These are phyloP conservation scores for Propithecus perrieri DNA, from an alignment of 2,797 vertebrate species.

Conservation along the genomic window DNA sequence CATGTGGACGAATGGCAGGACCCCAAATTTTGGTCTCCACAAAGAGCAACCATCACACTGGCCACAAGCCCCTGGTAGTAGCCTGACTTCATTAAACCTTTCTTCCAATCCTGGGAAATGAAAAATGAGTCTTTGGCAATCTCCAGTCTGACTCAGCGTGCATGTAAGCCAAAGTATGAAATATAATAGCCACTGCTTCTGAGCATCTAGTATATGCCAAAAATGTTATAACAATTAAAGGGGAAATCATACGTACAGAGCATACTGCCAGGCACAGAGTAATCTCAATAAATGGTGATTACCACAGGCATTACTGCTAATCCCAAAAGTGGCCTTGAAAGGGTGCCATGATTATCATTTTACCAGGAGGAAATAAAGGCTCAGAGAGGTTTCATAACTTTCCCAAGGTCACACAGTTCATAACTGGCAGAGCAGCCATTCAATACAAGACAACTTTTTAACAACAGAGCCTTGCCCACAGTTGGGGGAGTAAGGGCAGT, in stretches of 20 bases:
- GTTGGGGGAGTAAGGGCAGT: background rate
- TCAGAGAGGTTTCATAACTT: background rate
- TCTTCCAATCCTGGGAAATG: conserved; percentile 19
- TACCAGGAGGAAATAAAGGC: background rate
- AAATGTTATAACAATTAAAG: background rate
- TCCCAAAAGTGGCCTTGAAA: background rate
- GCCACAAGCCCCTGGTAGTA: background rate
- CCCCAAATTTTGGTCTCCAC: background rate
- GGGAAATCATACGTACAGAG: background rate
- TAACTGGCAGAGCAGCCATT: background rate
- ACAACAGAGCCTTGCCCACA: background rate
- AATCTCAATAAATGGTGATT: conserved; percentile 13
- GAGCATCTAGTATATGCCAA: conserved; percentile 45
- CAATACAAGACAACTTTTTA: background rate
- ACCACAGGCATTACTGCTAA: background rate
- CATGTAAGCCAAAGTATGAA: conserved; percentile 24
- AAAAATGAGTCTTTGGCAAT: conserved; percentile 18
- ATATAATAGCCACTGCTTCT: conserved; percentile 32
- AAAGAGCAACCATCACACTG: background rate
- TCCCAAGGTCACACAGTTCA: background rate
- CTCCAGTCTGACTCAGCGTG: conserved; percentile 32
- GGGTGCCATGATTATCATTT: background rate
- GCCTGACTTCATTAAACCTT: background rate
- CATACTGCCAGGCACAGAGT: background rate
- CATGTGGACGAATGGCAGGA: background rate